Conservation (phyloP, 2,113 vertebrate species). For the Pelecanoides urinatrix region DNA sequence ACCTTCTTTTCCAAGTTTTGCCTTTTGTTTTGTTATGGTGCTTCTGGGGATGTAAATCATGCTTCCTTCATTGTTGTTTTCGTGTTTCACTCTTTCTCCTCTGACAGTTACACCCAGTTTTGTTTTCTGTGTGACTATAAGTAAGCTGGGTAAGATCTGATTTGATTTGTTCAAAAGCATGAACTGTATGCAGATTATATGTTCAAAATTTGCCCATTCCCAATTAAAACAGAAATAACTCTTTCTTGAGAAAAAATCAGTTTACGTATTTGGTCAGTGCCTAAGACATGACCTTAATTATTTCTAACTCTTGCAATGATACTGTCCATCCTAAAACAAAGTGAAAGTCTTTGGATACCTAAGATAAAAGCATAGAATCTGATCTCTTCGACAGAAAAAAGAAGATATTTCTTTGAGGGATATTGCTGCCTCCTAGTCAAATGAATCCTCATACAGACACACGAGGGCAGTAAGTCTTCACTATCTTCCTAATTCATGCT, state of each 20-base stretch:
- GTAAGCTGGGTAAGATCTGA: neutral
- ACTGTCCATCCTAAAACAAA: neutral
- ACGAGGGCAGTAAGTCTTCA: constrained; percentile 53
- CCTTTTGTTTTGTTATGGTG: neutral
- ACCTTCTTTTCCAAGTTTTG: neutral
- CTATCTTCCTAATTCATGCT: neutral
- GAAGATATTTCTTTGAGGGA: neutral
- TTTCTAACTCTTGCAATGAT: neutral
- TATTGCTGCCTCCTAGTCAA: neutral
- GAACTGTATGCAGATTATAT: neutral
- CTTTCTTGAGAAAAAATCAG: neutral
- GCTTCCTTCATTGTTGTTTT: neutral
- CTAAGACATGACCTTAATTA: neutral
- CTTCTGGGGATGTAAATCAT: neutral
- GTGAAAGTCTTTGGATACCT: neutral
- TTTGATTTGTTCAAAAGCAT: neutral
- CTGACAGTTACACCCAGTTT: neutral
- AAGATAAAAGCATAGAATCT: neutral
- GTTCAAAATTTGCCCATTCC: neutral
- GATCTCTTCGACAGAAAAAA: neutral
- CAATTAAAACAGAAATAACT: neutral
- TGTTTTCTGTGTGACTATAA: neutral
- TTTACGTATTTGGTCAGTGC: neutral
- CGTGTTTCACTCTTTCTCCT: neutral
- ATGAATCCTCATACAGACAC: neutral